A percentile compares a stretch with the other conserved stretches of the same genome.
Evolutionary conservation across 2,113 vertebrate species (phyloP).

Genomic region (Polypterus senegalus): DNA sequence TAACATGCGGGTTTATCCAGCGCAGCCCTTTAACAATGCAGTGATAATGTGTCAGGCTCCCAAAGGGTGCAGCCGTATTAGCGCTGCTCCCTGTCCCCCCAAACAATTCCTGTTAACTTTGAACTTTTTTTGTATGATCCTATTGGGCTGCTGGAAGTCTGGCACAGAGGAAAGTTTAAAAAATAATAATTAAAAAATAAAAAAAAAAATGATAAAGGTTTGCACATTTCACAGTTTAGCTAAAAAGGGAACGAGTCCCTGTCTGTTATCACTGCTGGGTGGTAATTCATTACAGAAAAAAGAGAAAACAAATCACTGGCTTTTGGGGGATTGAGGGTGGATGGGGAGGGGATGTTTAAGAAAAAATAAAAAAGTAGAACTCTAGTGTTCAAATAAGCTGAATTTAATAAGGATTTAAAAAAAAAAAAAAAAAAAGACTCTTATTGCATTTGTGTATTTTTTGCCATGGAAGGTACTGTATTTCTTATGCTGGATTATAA

Average conservation of each 20-base stretch:
- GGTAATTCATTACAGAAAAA: background rate
- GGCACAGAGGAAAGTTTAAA: too few species aligned
- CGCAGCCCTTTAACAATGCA: too few species aligned
- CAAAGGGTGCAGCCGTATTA: too few species aligned
- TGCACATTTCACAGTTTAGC: background rate
- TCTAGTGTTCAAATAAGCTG: background rate
- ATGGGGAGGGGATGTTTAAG: too few species aligned
- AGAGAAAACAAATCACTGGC: background rate
- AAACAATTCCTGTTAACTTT: too few species aligned
- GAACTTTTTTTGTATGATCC: too few species aligned
- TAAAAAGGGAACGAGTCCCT: background rate
- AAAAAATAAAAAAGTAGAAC: background rate
- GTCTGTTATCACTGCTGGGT: background rate
- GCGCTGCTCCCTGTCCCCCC: too few species aligned
- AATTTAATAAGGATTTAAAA: background rate
- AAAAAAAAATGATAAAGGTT: too few species aligned
- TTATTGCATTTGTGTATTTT: background rate
- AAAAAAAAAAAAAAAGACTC: background rate
- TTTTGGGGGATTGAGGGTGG: background rate
- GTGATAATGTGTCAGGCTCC: too few species aligned
- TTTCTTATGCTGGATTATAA: conserved; percentile 1
- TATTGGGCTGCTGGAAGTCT: too few species aligned
- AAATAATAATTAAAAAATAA: too few species aligned
- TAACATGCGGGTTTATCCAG: too few species aligned
- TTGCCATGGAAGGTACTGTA: background rate